Evolutionary conservation across 2,888 invertebrate genomes (phyloP), one percentile per base, ranked within the genome.

Genomic region (Chaetogeoica ovagalla): DNA sequence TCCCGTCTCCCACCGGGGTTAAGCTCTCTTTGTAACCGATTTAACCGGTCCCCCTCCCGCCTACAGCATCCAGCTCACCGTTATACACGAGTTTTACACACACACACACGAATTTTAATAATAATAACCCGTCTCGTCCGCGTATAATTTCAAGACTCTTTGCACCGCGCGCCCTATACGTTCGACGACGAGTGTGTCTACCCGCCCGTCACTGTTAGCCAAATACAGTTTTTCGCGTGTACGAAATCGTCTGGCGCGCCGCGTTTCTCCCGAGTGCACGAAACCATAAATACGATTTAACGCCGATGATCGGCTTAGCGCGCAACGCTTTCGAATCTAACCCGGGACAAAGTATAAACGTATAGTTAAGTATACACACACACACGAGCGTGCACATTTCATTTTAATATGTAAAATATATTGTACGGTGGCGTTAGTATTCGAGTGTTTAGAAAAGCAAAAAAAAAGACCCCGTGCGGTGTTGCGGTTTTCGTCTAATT

Each of bases 251-350:
- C 30, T 30, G 30, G 30, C 30, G 23, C 48, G n/a, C 62, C 15
- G 48, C 48, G 68, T 68, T 59, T 65, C 69, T 65, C 60, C 76
- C 37, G 68, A 59, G 68, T 65, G 55, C 21, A 39, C 21, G 17
- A 63, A 76, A 76, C 76, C 60, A 69, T 76, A 76, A 68, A 60
- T 68, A 60, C 59, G 76, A 68, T 76, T 76, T 76, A 76, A 76
- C 60, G 30, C 48, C 68, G 48, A 48, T 59, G 76, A 76, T 76
- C 76, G 76, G 76, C 76, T 76, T 76, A 76, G 5, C n/a, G 19
- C 43, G 60, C 76, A 76, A 48, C 48, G 68, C 76, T 76, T 76
- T 68, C 68, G 69, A 76, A 75, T 66, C 65, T 65, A 75, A 66
- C 30, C 65, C 39, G 39, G 65, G 66, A 60, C 60, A 21, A 60